phyloP scores from a whole-genome alignment of 2,113 vertebrate genomes.

The Platycercus adscitus region DNA sequence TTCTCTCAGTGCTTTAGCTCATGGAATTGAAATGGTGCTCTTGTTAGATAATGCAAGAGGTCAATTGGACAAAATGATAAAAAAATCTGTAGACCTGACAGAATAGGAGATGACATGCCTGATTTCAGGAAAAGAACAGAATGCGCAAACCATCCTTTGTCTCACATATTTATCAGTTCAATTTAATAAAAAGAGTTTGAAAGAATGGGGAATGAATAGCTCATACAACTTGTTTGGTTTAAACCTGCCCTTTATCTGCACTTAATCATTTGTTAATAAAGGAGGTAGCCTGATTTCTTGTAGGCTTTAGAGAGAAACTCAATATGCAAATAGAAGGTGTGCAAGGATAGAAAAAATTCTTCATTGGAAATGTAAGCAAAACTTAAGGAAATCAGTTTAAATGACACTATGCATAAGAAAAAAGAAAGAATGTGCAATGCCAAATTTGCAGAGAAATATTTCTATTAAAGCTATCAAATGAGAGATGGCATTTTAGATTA shows the following conservation, averaged over 20 bases:
- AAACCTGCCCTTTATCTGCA: neutral
- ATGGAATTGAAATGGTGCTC: neutral
- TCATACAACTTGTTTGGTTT: neutral
- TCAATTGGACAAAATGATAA: neutral
- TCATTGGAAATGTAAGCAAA: neutral
- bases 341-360: neutral
- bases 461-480: neutral
- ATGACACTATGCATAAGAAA: neutral
- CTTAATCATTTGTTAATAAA: neutral
- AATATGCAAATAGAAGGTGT: neutral
- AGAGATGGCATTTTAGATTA: neutral
- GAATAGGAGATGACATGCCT: neutral
- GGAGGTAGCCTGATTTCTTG: neutral
- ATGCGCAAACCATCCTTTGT: neutral
- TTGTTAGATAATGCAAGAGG: conserved; percentile 1
- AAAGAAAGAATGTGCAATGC: neutral
- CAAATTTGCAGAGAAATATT: neutral
- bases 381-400: neutral
- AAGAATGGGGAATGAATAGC: neutral
- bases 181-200: neutral
- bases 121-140: neutral
- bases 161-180: neutral
- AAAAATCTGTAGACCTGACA: neutral
- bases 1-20: neutral
- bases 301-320: neutral